These are phyloP conservation scores for Pteromalus puparum DNA, from an alignment of 1,140 invertebrate species.

Conservation along the genomic window DNA sequence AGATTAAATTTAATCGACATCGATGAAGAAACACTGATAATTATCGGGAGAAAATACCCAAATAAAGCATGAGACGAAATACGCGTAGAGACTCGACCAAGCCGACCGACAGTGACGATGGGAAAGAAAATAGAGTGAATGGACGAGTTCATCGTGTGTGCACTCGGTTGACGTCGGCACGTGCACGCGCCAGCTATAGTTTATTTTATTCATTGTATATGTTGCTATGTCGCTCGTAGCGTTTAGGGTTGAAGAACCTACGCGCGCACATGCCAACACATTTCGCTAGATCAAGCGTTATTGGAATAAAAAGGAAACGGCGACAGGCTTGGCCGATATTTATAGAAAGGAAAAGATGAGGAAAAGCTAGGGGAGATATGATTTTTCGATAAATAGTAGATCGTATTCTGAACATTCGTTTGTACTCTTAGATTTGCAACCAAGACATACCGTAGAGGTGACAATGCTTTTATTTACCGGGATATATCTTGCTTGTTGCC, in stretches of 20 bases:
- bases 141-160: neutral
- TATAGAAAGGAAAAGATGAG: neutral
- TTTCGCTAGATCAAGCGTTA: neutral
- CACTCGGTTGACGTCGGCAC: constrained; percentile 14
- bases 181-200: neutral
- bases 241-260: neutral
- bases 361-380: neutral
- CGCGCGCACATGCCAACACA: neutral
- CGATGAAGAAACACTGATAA: neutral
- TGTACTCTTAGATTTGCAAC: constrained; percentile 38
- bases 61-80: neutral
- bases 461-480: constrained; percentile 27
- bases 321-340: neutral
- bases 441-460: neutral
- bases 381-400: constrained; percentile 41
- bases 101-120: neutral
- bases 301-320: neutral
- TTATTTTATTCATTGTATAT: constrained; percentile 40
- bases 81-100: neutral
- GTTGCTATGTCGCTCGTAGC: neutral
- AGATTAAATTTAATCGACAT: constrained; percentile 17
- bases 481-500: neutral
- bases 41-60: constrained; percentile 9
- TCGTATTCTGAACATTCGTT: neutral
- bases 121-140: neutral